These are phyloP conservation scores for Neodon shergylaensis DNA, from an alignment of 2,113 vertebrate species.

Conservation along the genomic window DNA sequence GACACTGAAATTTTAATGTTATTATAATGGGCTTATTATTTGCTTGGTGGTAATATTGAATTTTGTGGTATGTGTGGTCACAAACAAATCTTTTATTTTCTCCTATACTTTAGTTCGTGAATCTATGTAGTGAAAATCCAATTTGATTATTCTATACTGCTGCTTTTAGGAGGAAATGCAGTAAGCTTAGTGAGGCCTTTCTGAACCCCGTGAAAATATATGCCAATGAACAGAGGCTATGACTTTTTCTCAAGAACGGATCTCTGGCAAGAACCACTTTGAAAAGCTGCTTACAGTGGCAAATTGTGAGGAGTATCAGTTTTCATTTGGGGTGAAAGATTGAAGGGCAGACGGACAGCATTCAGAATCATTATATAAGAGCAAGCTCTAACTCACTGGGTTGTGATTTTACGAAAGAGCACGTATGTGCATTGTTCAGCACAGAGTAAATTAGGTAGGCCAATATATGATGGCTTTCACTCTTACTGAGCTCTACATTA, in stretches of 20 bases:
- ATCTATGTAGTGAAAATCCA: background rate
- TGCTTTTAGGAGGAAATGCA: constrained; percentile 38
- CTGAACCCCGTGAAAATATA: background rate
- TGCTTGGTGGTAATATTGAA: background rate
- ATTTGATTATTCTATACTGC: background rate
- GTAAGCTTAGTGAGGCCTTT: background rate
- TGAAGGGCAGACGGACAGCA: background rate
- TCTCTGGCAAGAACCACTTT: constrained; percentile 38
- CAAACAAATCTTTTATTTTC: constrained; percentile 26
- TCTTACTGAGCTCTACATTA: background rate
- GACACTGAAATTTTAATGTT: background rate
- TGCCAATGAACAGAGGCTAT: background rate
- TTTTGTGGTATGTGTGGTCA: background rate
- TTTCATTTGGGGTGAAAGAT: background rate
- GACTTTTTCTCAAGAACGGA: background rate
- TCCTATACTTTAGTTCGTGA: background rate
- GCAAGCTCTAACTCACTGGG: background rate
- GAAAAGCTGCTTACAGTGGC: background rate
- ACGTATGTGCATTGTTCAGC: background rate
- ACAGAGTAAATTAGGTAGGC: background rate
- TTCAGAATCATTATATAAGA: constrained; percentile 40
- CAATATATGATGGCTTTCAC: background rate
- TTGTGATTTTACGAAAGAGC: background rate
- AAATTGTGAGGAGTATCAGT: background rate
- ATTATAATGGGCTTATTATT: constrained; percentile 40